Evolutionary conservation across 2,113 vertebrate species (phyloP).

Genomic region (Perca fluviatilis): DNA sequence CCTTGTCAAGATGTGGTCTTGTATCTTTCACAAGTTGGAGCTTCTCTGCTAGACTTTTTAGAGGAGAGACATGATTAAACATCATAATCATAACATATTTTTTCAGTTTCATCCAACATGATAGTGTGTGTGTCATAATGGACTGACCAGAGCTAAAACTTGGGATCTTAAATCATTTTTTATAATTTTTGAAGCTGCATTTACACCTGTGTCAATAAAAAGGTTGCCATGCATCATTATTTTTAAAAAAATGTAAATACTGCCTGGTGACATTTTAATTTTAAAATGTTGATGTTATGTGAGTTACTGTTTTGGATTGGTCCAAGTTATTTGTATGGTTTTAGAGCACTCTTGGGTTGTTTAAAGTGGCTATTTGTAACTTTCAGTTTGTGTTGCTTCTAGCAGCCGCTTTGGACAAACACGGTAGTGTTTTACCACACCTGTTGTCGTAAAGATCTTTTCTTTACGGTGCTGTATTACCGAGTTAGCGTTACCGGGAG

Average conservation of each 20-base stretch:
- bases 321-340: not conserved
- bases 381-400: no score
- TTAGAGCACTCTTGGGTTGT: not conserved
- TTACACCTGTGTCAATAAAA: not conserved
- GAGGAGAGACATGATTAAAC: conserved; percentile 48
- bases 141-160: not conserved
- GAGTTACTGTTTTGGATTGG: no score
- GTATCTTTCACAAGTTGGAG: conserved; percentile 84
- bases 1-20: conserved; percentile 94
- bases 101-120: not conserved
- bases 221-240: not conserved
- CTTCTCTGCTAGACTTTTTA: conserved; percentile 90
- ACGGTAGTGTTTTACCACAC: no score
- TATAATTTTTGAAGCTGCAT: not conserved
- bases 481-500: no score
- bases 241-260: not conserved
- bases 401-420: no score
- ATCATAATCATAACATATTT: not conserved
- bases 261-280: not conserved
- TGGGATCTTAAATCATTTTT: not conserved
- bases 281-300: not conserved
- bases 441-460: no score
- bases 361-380: no score
- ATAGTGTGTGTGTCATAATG: not conserved
- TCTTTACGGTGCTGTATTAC: no score